Evolutionary conservation across 2,113 vertebrate genomes (phyloP), one percentile per base, ranked within the genome.

Genomic region (Carlito syrichta): DNA sequence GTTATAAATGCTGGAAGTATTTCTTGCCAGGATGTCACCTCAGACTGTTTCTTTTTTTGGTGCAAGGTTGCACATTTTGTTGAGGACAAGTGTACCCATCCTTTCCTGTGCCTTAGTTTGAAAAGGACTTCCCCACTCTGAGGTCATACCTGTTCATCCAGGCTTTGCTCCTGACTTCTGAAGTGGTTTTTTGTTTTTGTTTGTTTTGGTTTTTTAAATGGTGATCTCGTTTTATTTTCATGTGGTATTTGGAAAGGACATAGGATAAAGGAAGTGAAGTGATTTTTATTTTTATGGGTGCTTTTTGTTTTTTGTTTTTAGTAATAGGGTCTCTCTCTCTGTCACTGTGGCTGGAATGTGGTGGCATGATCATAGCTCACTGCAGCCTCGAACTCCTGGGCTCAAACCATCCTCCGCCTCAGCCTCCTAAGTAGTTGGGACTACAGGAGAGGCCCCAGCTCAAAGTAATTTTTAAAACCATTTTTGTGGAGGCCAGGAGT

Each of bases 151-250:
- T 23, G 30, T 2, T 9, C 6, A 1, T 5, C 32, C 27, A 3
- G 17, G 19, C 71, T 62, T 30, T 19, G 17, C 25, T 56, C 50
- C 56, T 23, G 4, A 20, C 63, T 50, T 6, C 40, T 43, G 10
- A 6, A 23, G 8, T 19, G 48, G 38, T 40, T 20, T 52, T 19
- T 66, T 22, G 2, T 32, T 87, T 58, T 9, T 45, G 35, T 38
- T 11, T 38, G 52, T 60, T 45, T n/a, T n/a, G n/a, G n/a, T n/a
- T n/a, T n/a, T n/a, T n/a, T n/a, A n/a, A n/a, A 92, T 58, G 30
- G 78, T 83, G 48, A n/a, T 32, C 62, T 68, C 23, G 32, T 76
- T 96, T 76, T 69, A 73, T 60, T 90, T 85, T 84, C 63, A 89
- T 27, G 25, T 35, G 43, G 25, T 90, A 25, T 77, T 62, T 95